Conservation (phyloP, 2,888 invertebrate species). For the Lapara coniferarum region DNA sequence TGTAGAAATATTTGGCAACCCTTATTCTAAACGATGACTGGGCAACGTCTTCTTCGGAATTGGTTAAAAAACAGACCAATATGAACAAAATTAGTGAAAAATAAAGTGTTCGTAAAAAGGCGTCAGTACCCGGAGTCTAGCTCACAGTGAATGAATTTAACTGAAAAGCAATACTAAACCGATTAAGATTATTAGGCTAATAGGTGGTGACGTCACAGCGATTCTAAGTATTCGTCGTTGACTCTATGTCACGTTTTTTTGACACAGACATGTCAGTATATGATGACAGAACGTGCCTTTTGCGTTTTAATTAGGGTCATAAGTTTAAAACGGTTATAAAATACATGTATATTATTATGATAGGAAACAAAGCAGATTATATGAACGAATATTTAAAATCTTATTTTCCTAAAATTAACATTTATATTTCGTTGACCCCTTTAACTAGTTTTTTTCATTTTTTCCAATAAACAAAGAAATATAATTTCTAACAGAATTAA, state of each 20-base stretch:
- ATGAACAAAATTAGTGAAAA: no score
- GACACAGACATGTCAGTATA: constrained; percentile 7
- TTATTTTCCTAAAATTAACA: no score
- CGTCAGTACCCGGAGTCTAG: not conserved
- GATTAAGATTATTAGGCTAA: constrained; percentile 35
- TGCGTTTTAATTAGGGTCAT: not conserved
- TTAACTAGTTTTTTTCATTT: no score
- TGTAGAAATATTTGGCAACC: not conserved
- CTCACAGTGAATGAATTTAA: constrained; percentile 1
- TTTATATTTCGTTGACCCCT: no score
- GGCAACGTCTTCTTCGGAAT: not conserved
- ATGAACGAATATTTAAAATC: no score
- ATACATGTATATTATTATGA: no score
- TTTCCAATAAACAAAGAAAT: no score
- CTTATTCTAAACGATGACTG: not conserved
- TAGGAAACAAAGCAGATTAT: no score
- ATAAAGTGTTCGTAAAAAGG: not conserved
- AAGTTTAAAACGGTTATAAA: not conserved
- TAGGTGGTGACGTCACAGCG: constrained; percentile 24
- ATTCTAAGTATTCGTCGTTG: constrained; percentile 19
- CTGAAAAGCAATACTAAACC: constrained; percentile 26
- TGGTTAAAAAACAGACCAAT: constrained; percentile 25
- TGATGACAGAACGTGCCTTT: not conserved
- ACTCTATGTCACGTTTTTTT: constrained; percentile 9
- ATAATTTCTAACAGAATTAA: no score